Base-by-base conservation (phyloP, 2,113 vertebrate genomes). In the Dasypus novemcinctus region DNA sequence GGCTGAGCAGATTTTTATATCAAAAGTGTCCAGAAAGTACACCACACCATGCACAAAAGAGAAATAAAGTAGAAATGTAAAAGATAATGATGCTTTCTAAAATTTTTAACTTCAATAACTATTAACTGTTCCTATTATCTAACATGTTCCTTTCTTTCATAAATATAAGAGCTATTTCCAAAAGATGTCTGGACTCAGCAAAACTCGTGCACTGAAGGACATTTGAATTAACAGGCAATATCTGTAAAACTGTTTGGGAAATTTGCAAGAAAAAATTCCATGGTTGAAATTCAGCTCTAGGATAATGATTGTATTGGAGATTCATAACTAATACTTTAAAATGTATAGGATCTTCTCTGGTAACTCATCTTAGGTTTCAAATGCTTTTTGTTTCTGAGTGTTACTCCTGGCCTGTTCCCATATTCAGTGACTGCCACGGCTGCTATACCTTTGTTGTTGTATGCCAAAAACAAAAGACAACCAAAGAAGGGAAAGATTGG, bases 111-210 rank as follows among this genome's bases (percentile, higher is more conserved):
- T 72, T 84, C 20, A 63, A 79, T 78, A 95, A 82, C 20, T 66
- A 61, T 74, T 64, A 82, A 74, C 10, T 57, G 33, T 27, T 57
- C 95, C 20, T 43, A 86, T 46, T 59, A 57, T 38, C 49, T 80
- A 43, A 2, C 20, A 43, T 79, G 27, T 25, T 87, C 23, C 27
- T 25, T 18, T 38, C 29, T 91, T 94, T 71, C 25, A 63, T 91
- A 91, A 79, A 49, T n/a, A 59, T 63, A n/a, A 87, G 36, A 31
- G 10, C 33, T 38, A 72, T 87, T 85, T 94, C 88, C 75, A 91
- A 94, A 88, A 75, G 41, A 38, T 3, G 2, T 31, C 29, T 69
- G 0, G 9, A 86, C 6, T 81, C 71, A 74, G 33, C 5, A 86
- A 91, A 89, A 63, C 5, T 21, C 23, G 0, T 59, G 17, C 33